Base-by-base conservation (phyloP, 2,888 invertebrate genomes). In the Drosophila atroscutellata region DNA sequence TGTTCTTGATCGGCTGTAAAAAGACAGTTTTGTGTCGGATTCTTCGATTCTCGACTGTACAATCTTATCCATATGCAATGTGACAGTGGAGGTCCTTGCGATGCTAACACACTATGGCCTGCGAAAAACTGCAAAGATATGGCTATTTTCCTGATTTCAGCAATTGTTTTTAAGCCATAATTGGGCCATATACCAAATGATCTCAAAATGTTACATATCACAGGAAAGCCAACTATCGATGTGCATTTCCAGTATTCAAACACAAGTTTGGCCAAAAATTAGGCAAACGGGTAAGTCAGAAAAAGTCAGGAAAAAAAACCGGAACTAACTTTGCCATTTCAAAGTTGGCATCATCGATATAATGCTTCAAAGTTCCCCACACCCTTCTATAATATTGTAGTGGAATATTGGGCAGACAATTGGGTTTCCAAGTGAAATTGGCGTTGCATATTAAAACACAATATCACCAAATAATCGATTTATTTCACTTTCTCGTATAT, bases 381-480 rank as follows among this genome's bases (percentile, higher is more conserved):
- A 18, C 3, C n/a, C 37, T 2, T 45, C 13, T 0, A 45, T 45
- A 2, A 2, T 2, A 15, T 24, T 24, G 45, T 1, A 24, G 13
- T 24, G 20, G 45, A 45, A 15, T 45, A 8, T 15, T 24, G 1
- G 2, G 45, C 7, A 45, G 45, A 4, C 45, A 15, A 24, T 24
- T 24, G 24, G 15, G 24, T 34, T 66, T 60, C 64, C 63, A 42
- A 64, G 59, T 65, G 64, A 61, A 66, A 67, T 67, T 63, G 80
- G 51, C 62, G 45, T 54, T 70, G 80, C 60, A 66, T 65, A 70
- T 45, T 51, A 76, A 83, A 88, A 83, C 83, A 83, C 86, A 77
- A 71, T 72, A 77, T 86, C 81, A 80, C 81, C 89, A 89, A 83
- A 74, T 67, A 86, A 74, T 81, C 61, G 58, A 50, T 89, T 89